Conservation (phyloP, 2,888 invertebrate genomes). For the Ochropleura leucogaster region DNA sequence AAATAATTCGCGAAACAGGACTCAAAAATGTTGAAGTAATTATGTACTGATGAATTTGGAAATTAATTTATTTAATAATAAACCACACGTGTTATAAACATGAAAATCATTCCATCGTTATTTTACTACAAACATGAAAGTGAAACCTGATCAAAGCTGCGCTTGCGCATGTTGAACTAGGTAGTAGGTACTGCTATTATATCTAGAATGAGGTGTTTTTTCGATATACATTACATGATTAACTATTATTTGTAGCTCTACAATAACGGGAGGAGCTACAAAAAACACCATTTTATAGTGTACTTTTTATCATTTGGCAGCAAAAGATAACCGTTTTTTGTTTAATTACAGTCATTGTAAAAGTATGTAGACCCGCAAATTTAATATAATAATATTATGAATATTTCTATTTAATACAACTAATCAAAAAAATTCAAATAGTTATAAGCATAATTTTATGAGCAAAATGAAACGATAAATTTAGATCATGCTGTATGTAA, state of each 20-base stretch:
- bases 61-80: not conserved
- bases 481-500: constrained; percentile 58
- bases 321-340: not conserved
- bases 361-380: not conserved
- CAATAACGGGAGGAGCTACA: not conserved
- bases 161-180: not conserved
- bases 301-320: not conserved
- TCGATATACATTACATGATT: not conserved
- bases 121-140: constrained; percentile 11
- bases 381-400: too few species aligned
- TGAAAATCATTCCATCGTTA: too few species aligned
- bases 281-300: not conserved
- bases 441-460: too few species aligned
- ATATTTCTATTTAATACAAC: too few species aligned
- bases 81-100: not conserved
- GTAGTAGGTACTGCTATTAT: not conserved
- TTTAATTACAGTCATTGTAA: not conserved
- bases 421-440: too few species aligned
- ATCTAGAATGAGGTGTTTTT: not conserved
- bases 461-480: not conserved
- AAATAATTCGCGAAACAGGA: not conserved
- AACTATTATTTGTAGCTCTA: not conserved
- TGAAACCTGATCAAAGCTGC: constrained; percentile 10
- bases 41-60: not conserved
- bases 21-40: too few species aligned